Base-by-base conservation (phyloP, 2,888 invertebrate species). In the Nebria salina region DNA sequence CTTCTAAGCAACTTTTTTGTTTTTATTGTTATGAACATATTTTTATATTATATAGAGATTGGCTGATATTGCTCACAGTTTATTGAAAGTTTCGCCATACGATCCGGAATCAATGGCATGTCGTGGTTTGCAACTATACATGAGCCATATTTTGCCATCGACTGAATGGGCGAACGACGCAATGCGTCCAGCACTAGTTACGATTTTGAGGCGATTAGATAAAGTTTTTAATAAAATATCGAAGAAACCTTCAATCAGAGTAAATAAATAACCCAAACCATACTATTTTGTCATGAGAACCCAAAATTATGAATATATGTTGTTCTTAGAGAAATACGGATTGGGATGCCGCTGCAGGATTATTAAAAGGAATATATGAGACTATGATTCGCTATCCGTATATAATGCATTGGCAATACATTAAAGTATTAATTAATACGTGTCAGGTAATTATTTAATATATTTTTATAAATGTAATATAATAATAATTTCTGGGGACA, bases 101-200 rank as follows among this genome's bases (percentile, higher is more conserved):
- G 99, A 99, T 90, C 96, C 98, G 0, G 95, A 95, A 84, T 98
- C 99, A 0, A 98, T 99, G 97, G 96, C 95, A 0, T 98, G 98
- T 85, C 92, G 96, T 54, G 98, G 98, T 0, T 90, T 99, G 0
- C 97, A 97, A 86, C 93, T 95, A 83, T 98, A 97, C 86, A 97
- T 97, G 96, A 95, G 94, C 82, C 94, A 95, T 84, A 94, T 99
- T 77, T 90, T 99, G 77, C 99, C 99, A 0, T 94, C 96, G 0
- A 98, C 97, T 0, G 98, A 99, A 87, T 99, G 99, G 98, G 94
- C 96, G 0, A 96, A 96, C 85, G 97, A 98, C 86, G 93, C 96
- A 0, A 92, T 98, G 88, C 91, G 98, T 82, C 98, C 98, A 8
- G 96, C 98, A 0, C 91, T 99, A 13, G 96, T 96, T 72, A 96